Evolutionary conservation across 1,140 invertebrate genomes (phyloP).

Genomic region (Cepaea nemoralis): DNA sequence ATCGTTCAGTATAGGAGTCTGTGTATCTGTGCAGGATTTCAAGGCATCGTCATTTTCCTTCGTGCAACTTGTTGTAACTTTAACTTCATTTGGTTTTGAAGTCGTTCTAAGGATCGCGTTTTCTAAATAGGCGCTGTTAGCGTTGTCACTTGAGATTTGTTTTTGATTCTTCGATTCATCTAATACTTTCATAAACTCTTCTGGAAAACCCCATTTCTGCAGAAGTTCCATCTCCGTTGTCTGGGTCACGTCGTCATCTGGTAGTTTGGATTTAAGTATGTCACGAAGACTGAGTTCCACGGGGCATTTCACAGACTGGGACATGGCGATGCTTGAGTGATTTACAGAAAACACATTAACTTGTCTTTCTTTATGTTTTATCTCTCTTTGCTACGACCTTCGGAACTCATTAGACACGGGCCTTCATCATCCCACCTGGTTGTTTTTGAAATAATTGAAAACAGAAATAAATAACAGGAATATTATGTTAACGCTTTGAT

Average conservation of each 20-base stretch:
- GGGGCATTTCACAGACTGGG: neutral
- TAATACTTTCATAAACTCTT: neutral
- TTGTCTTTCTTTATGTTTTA: no score
- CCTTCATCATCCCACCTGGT: no score
- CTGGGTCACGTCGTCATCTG: slow-evolving; percentile 8
- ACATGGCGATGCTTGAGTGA: neutral
- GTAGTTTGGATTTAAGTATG: neutral
- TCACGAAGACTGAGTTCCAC: neutral
- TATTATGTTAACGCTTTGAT: no score
- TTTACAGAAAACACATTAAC: no score
- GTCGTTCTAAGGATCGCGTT: neutral
- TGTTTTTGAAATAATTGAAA: no score
- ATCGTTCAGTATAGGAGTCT: neutral
- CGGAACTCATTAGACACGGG: no score
- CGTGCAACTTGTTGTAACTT: neutral
- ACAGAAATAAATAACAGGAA: no score
- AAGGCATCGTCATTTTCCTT: neutral
- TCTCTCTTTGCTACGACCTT: no score
- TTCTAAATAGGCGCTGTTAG: no score
- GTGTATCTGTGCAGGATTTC: no score
- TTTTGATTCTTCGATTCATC: neutral
- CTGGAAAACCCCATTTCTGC: slow-evolving; percentile 5
- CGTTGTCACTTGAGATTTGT: no score
- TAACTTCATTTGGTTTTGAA: neutral
- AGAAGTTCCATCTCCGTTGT: neutral